These are phyloP conservation scores for Zophobas morio DNA, from an alignment of 1,140 invertebrate species.

Conservation along the genomic window DNA sequence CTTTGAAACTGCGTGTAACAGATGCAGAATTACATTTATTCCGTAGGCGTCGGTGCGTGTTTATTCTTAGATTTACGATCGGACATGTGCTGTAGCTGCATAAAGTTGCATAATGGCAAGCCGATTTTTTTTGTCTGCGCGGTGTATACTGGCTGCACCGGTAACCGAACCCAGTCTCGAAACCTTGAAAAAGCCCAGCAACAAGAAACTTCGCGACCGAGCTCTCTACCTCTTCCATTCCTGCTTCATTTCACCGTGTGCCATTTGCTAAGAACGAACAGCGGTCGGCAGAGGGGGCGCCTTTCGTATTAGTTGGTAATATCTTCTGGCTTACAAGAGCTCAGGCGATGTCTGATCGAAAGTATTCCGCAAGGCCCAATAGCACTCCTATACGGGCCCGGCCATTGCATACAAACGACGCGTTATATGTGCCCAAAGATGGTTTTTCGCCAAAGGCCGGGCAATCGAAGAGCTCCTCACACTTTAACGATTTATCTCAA, in stretches of 20 bases:
- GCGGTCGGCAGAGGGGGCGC: conserved; percentile 20
- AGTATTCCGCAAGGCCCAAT: conserved; percentile 56
- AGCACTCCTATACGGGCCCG: conserved; percentile 49
- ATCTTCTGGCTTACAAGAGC: conserved; percentile 51
- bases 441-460: conserved; percentile 8
- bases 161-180: not conserved
- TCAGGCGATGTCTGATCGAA: conserved; percentile 56
- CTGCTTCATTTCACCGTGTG: conserved; percentile 39
- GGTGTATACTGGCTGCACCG: not conserved
- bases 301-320: conserved; percentile 53
- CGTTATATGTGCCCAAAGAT: conserved; percentile 50
- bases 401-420: conserved; percentile 57
- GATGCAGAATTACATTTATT: conserved; percentile 52
- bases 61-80: conserved; percentile 51
- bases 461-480: conserved; percentile 32
- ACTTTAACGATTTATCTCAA: conserved; percentile 44
- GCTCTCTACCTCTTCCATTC: conserved; percentile 19
- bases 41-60: conserved; percentile 49
- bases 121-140: conserved; percentile 37
- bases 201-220: conserved; percentile 18
- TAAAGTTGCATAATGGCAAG: conserved; percentile 46
- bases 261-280: conserved; percentile 27
- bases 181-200: conserved; percentile 36
- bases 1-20: conserved; percentile 41
- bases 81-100: conserved; percentile 22